These are phyloP conservation scores for Gymnosoma rotundatum DNA, from an alignment of 2,888 invertebrate genomes.

Conservation along the genomic window DNA sequence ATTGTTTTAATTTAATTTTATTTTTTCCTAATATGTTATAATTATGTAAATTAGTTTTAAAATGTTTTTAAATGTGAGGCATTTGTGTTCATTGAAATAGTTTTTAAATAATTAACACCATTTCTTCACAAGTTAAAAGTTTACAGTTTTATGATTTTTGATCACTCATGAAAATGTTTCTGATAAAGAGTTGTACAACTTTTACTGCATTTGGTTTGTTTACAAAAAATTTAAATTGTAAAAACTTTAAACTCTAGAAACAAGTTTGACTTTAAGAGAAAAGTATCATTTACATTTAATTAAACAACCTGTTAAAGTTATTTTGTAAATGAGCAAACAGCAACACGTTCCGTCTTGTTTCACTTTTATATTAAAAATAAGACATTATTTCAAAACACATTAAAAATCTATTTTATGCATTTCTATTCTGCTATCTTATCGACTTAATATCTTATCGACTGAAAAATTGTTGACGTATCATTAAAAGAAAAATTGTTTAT, in stretches of 20 bases:
- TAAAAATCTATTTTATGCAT: too few relatives aligned
- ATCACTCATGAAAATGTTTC: background rate
- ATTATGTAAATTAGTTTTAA: slow-evolving; percentile 55
- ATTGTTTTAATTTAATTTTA: background rate
- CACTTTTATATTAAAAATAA: background rate
- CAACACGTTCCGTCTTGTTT: background rate
- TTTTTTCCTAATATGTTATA: slow-evolving; percentile 1
- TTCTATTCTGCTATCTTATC: too few relatives aligned
- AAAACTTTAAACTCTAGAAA: too few relatives aligned
- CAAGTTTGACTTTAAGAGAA: too few relatives aligned
- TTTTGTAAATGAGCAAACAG: slow-evolving; percentile 5
- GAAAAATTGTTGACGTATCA: too few relatives aligned
- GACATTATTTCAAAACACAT: too few relatives aligned
- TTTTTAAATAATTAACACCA: slow-evolving; percentile 31
- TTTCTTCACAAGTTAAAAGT: slow-evolving; percentile 37
- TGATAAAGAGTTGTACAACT: background rate
- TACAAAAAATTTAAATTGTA: too few relatives aligned
- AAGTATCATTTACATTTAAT: background rate
- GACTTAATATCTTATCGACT: too few relatives aligned
- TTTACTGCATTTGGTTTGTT: background rate
- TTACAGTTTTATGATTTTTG: slow-evolving; percentile 42
- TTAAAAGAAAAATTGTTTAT: too few relatives aligned
- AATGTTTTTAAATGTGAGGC: background rate
- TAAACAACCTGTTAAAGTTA: background rate
- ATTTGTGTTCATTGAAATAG: background rate